Percentiles rank a stretch among this genome's conserved stretches.
Conservation (phyloP, 2,797 vertebrate species). For the Propithecus perrieri region DNA sequence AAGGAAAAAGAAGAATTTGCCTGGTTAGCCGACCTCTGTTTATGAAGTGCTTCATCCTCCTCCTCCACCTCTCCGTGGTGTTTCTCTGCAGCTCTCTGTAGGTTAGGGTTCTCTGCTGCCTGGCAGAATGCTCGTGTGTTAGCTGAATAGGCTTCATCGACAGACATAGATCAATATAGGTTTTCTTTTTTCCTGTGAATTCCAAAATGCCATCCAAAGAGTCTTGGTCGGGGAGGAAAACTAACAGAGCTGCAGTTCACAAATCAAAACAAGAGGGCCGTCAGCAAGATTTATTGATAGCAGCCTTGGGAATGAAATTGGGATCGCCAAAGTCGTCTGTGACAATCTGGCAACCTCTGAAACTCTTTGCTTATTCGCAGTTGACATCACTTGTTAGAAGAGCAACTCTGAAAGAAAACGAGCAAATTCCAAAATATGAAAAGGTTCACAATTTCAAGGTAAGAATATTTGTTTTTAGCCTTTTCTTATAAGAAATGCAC, state of each 20-base stretch:
- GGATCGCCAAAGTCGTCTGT: constrained; percentile 95
- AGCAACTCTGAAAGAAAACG: constrained; percentile 97
- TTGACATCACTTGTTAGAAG: constrained; percentile 98
- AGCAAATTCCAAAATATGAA: constrained; percentile 93
- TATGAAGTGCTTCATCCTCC: constrained; percentile 76
- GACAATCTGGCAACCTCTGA: constrained; percentile 98
- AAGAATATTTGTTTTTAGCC: constrained; percentile 82
- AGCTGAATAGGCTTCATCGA: constrained; percentile 53
- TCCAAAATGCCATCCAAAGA: constrained; percentile 94
- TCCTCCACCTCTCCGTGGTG: constrained; percentile 75
- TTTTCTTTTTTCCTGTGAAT: constrained; percentile 71
- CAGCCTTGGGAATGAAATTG: constrained; percentile 97
- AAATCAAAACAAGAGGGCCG: constrained; percentile 92
- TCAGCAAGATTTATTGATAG: constrained; percentile 94
- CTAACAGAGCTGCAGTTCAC: constrained; percentile 89
- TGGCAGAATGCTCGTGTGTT: constrained; percentile 70
- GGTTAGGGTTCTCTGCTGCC: constrained; percentile 79
- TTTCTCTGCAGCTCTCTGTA: constrained; percentile 73
- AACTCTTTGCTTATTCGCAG: constrained; percentile 99
- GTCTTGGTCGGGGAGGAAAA: constrained; percentile 90
- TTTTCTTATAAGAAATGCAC: neutral
- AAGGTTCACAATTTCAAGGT: constrained; percentile 99
- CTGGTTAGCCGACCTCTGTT: constrained; percentile 69
- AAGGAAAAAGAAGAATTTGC: constrained; percentile 71
- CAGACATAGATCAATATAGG: constrained; percentile 69